A percentile compares a stretch with the other conserved stretches of the same genome.
Evolutionary conservation across 2,888 invertebrate species (phyloP).

Genomic region (Andrena camellia): DNA sequence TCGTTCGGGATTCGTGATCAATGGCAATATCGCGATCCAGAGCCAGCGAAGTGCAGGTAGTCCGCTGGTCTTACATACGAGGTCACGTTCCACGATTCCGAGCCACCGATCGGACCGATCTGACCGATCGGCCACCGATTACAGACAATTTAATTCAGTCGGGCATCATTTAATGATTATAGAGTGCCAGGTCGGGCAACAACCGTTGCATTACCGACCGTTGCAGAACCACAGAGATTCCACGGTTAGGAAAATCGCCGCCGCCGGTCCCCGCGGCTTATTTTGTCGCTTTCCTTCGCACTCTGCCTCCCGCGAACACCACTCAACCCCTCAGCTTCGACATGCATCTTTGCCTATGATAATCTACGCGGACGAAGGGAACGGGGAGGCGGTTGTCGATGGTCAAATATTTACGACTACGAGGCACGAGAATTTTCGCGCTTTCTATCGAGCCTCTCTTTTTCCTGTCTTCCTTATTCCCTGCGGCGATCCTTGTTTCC

Average conservation of each 20-base stretch:
- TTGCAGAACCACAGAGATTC: conserved; percentile 10
- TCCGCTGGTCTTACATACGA: conserved; percentile 64
- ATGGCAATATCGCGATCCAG: conserved; percentile 64
- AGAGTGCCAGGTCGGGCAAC: conserved; percentile 60
- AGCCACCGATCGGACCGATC: conserved; percentile 68
- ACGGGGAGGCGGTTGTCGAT: conserved; percentile 4
- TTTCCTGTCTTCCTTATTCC: neutral
- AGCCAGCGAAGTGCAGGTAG: conserved; percentile 65
- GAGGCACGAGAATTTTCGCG: conserved; percentile 20
- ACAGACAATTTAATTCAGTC: conserved; percentile 83
- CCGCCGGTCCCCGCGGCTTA: conserved; percentile 1
- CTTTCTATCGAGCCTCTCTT: neutral
- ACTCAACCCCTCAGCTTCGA: neutral
- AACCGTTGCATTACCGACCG: conserved; percentile 58
- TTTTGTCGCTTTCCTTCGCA: conserved; percentile 34
- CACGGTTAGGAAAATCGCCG: conserved; percentile 49
- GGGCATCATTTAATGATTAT: conserved; percentile 80
- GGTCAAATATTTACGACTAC: conserved; percentile 32
- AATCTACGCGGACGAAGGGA: neutral
- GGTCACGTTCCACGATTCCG: conserved; percentile 75
- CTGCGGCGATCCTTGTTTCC: conserved; percentile 12
- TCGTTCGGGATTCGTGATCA: conserved; percentile 15
- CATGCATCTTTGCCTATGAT: neutral
- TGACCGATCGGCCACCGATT: conserved; percentile 75
- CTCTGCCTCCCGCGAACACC: neutral